Evolutionary conservation across 2,888 invertebrate species (phyloP), one percentile per base, ranked within the genome.

Genomic region (Selenia dentaria): DNA sequence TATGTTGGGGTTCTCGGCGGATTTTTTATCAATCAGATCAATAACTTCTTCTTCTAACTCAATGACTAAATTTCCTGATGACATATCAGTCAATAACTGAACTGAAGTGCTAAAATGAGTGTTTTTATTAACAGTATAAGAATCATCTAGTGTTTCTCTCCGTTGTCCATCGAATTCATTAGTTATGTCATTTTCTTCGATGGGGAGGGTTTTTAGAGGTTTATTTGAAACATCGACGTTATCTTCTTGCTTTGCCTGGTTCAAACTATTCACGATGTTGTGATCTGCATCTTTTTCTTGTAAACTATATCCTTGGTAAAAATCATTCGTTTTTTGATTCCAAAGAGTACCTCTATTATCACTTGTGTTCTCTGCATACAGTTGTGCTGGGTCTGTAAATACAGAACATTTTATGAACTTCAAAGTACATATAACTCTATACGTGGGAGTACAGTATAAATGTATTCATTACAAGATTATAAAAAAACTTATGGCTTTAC

Each of bases 381-480:
- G 27, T 67, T 67, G 60, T 59, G 73, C 77, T 58, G 51, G 31
- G 71, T 71, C 84, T 84, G 83, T n/a, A 46, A 83, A 49, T 44
- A 20, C 31, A 26, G 32, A 38, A 38, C 41, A 32, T 8, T 28
- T 9, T 37, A 6, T 3, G 39, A 16, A 27, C 28, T 27, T 18
- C 11, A 12, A 14, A 36, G 35, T 39, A 13, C 6, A 2, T 40
- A n/a, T 14, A 28, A 10, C 28, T 45, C 22, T 36, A 58, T 54
- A 68, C 75, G 79, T 84, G 86, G 84, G 81, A 87, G 84, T 79
- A 83, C 83, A 83, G 79, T 72, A 72, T 62, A 72, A 67, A 48
- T 71, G n/a, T n/a, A n/a, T n/a, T n/a, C n/a, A n/a, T n/a, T n/a
- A n/a, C n/a, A n/a, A n/a, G n/a, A n/a, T n/a, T n/a, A n/a, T n/a